phyloP scores from a whole-genome alignment of 2,888 invertebrate species.

The Himalopsyche kuldschensis region DNA sequence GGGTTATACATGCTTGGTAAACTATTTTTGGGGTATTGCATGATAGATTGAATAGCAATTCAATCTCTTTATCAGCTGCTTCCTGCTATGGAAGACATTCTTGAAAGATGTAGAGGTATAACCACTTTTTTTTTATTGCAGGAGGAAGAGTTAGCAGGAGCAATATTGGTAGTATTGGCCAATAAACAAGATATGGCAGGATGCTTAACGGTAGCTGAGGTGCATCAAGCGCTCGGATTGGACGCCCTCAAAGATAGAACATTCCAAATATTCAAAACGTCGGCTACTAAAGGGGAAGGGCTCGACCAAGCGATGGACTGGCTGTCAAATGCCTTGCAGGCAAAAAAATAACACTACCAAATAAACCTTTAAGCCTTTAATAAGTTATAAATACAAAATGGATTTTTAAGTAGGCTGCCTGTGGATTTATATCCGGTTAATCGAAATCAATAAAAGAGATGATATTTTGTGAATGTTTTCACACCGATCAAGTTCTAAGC shows the following conservation, averaged over 20 bases:
- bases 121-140: slow-evolving; percentile 47
- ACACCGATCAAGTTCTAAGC: background rate
- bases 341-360: slow-evolving; percentile 71
- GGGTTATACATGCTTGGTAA: no score
- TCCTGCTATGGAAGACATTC: no score
- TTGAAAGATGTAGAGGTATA: background rate
- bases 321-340: slow-evolving; percentile 89
- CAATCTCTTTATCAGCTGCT: no score
- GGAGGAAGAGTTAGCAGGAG: slow-evolving; percentile 97
- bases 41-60: no score
- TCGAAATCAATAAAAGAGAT: background rate
- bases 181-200: slow-evolving; percentile 99
- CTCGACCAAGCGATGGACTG: slow-evolving; percentile 99
- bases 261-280: slow-evolving; percentile 99
- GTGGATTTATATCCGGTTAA: slow-evolving; percentile 8
- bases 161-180: slow-evolving; percentile 94
- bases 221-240: slow-evolving; percentile 93
- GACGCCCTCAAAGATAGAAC: slow-evolving; percentile 95
- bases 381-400: slow-evolving; percentile 32
- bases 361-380: slow-evolving; percentile 26
- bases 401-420: slow-evolving; percentile 34
- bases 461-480: slow-evolving; percentile 3
- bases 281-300: slow-evolving; percentile 97
- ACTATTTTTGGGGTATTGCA: no score
- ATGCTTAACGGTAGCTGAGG: slow-evolving; percentile 94